Percentiles rank a stretch among this genome's conserved stretches.
Conservation (phyloP, 2,113 vertebrate genomes). For the Silurus asotus region DNA sequence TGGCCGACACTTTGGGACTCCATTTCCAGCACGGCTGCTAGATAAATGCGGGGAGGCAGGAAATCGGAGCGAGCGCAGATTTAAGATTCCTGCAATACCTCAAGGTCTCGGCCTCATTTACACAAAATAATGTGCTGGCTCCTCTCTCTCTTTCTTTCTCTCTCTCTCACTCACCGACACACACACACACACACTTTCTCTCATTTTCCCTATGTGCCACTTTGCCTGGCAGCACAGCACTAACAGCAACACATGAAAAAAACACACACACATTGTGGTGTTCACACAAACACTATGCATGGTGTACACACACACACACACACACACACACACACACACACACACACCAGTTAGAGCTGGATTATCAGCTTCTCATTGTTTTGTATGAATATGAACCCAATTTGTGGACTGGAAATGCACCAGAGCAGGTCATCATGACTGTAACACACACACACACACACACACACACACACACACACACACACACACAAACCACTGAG, state of each 20-base stretch:
- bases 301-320: conserved; percentile 6
- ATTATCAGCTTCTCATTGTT: conserved; percentile 53
- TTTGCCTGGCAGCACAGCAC: conserved; percentile 7
- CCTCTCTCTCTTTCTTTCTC: conserved; percentile 40
- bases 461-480: conserved; percentile 31
- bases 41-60: conserved; percentile 46
- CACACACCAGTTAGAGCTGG: conserved; percentile 9
- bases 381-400: conserved; percentile 48
- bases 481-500: not conserved
- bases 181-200: not conserved
- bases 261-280: not conserved
- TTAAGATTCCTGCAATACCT: conserved; percentile 70
- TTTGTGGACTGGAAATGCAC: conserved; percentile 48
- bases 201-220: not conserved
- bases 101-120: conserved; percentile 75
- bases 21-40: conserved; percentile 40
- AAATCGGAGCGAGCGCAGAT: conserved; percentile 59
- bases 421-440: not conserved
- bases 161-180: not conserved
- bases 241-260: conserved; percentile 13
- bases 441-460: conserved; percentile 1
- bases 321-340: conserved; percentile 20
- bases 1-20: conserved; percentile 47
- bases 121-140: conserved; percentile 68
- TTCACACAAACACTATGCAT: not conserved